Conservation (phyloP, 2,888 invertebrate species). For the Heliconius erato region DNA sequence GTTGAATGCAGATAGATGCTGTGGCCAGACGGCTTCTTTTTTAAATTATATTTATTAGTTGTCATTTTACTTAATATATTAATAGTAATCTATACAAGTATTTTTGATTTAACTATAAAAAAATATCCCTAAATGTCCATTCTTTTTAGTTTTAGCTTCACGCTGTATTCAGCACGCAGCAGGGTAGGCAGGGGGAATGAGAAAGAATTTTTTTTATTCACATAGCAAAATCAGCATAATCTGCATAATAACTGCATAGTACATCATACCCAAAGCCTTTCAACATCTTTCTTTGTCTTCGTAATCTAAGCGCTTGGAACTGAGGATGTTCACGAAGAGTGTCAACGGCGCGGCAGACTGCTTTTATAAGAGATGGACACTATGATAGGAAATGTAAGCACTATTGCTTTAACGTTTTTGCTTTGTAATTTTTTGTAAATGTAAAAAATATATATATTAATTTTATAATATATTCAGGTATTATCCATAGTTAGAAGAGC, state of each 20-base stretch:
- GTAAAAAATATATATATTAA: not conserved
- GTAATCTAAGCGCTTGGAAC: constrained; percentile 47
- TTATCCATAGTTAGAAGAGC: too few species aligned
- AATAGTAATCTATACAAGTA: too few species aligned
- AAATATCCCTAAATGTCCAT: not conserved
- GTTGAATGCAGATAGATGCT: too few species aligned
- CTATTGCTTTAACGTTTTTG: not conserved
- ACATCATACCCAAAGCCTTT: constrained; percentile 46
- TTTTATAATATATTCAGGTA: too few species aligned
- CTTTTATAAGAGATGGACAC: constrained; percentile 7
- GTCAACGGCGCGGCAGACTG: constrained; percentile 44
- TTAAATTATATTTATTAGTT: too few species aligned
- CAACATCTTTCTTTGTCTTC: constrained; percentile 52
- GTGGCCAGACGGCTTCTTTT: too few species aligned
- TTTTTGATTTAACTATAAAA: too few species aligned
- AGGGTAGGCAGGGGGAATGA: not conserved
- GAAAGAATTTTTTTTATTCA: not conserved
- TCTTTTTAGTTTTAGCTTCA: not conserved
- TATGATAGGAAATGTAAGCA: constrained; percentile 9
- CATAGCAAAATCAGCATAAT: constrained; percentile 22
- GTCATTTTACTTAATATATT: too few species aligned
- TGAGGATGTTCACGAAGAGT: constrained; percentile 42
- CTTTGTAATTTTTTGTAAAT: not conserved
- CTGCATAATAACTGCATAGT: constrained; percentile 37
- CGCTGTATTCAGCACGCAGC: not conserved